Conservation (phyloP, 2,888 invertebrate species). For the Myathropa florea region DNA sequence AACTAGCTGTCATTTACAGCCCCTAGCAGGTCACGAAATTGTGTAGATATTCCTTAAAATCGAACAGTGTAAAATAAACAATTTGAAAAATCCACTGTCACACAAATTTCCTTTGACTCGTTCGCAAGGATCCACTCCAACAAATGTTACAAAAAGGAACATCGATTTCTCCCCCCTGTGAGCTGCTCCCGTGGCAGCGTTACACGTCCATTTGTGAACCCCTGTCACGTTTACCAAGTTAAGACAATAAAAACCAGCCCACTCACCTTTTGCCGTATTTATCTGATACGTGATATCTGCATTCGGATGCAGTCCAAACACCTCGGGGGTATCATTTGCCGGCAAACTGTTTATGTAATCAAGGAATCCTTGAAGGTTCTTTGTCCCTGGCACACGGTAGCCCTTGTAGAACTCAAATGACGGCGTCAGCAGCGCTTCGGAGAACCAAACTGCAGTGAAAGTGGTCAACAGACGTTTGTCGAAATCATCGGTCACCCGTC, state of each 20-base stretch:
- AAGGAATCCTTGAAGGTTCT: conserved; percentile 89
- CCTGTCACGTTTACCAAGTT: neutral
- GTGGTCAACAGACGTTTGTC: conserved; percentile 96
- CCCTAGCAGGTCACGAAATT: neutral
- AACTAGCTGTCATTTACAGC: too few species aligned
- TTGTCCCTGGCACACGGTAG: conserved; percentile 93
- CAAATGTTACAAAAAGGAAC: too few species aligned
- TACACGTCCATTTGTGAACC: neutral
- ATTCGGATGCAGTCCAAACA: conserved; percentile 97
- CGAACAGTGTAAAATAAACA: neutral
- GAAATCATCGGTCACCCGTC: conserved; percentile 97
- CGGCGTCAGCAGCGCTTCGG: conserved; percentile 91
- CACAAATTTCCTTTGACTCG: neutral
- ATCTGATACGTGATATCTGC: conserved; percentile 99
- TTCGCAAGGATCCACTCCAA: neutral
- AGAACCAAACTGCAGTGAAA: conserved; percentile 97
- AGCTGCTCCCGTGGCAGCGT: neutral
- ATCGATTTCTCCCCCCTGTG: too few species aligned
- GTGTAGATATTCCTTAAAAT: neutral
- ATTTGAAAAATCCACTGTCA: neutral
- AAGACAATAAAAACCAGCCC: neutral
- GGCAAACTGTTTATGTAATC: conserved; percentile 94
- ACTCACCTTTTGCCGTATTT: conserved; percentile 92
- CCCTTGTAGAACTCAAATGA: conserved; percentile 96
- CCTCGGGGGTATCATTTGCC: conserved; percentile 94